Conservation (phyloP, 1,140 invertebrate species). For the Neuroterus valhalla region DNA sequence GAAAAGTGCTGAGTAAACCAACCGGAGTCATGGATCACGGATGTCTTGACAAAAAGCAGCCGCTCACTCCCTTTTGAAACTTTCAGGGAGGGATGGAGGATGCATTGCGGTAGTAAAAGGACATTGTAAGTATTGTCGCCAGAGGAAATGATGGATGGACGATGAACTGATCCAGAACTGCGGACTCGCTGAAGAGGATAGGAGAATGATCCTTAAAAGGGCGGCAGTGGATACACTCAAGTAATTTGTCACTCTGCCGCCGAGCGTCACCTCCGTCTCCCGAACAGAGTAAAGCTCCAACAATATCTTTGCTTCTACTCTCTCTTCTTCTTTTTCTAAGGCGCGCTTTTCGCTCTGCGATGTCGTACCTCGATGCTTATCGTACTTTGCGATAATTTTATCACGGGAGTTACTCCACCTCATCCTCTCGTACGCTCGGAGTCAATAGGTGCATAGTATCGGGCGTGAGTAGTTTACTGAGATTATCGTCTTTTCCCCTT, state of each 20-base stretch:
- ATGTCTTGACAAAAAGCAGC: slow-evolving; percentile 42
- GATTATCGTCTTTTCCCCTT: slow-evolving; percentile 26
- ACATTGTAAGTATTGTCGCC: slow-evolving; percentile 64
- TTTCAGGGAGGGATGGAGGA: slow-evolving; percentile 44
- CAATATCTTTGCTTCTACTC: too few relatives aligned
- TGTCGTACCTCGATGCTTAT: slow-evolving; percentile 25
- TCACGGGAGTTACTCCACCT: too few relatives aligned
- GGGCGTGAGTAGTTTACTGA: not conserved
- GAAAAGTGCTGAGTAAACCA: slow-evolving; percentile 38
- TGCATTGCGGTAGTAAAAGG: slow-evolving; percentile 49
- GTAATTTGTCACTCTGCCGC: slow-evolving; percentile 67
- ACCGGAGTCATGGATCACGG: slow-evolving; percentile 44
- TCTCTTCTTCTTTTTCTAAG: not conserved
- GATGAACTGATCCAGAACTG: slow-evolving; percentile 54
- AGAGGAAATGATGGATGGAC: slow-evolving; percentile 67
- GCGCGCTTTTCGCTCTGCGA: slow-evolving; percentile 40
- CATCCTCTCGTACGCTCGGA: slow-evolving; percentile 45
- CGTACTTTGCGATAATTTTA: too few relatives aligned
- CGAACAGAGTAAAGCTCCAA: too few relatives aligned
- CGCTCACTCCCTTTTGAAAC: slow-evolving; percentile 55
- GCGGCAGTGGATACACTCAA: slow-evolving; percentile 63
- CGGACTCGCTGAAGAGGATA: slow-evolving; percentile 50
- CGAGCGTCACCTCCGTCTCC: too few relatives aligned
- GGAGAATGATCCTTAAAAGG: slow-evolving; percentile 51
- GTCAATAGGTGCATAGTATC: not conserved